A percentile compares a stretch with the other conserved stretches of the same genome.
Conservation (phyloP, 2,797 vertebrate species). For the Hoplostethus mediterraneus region DNA sequence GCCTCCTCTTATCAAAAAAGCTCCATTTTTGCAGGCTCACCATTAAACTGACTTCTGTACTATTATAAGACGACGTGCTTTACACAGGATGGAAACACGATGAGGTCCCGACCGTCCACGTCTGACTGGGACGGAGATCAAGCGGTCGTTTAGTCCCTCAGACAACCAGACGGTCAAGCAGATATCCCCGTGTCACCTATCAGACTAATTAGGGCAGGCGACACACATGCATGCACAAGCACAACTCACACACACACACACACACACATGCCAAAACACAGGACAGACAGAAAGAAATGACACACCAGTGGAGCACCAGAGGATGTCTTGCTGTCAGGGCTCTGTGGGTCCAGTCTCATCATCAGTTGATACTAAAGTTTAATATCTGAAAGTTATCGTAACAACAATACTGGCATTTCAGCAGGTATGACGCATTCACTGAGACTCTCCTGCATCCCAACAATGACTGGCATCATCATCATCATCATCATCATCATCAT, state of each 20-base stretch:
- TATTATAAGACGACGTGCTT: too few species aligned
- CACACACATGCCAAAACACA: not conserved
- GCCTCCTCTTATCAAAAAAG: constrained; percentile 34
- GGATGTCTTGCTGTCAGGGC: not conserved
- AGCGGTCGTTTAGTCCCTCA: constrained; percentile 26
- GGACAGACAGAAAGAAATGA: not conserved
- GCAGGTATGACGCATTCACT: not conserved
- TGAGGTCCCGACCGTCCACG: constrained; percentile 48
- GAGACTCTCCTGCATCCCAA: constrained; percentile 10
- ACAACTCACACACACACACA: not conserved
- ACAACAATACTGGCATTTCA: too few species aligned
- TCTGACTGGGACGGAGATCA: constrained; percentile 45
- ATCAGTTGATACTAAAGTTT: not conserved
- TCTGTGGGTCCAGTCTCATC: not conserved
- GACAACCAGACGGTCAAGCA: constrained; percentile 18
- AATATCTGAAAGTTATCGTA: too few species aligned
- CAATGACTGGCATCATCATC: not conserved
- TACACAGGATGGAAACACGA: not conserved
- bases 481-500: too few species aligned
- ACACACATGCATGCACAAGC: not conserved
- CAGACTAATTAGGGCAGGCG: constrained; percentile 42
- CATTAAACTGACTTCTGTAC: not conserved
- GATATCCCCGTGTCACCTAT: constrained; percentile 33
- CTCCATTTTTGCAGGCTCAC: constrained; percentile 30
- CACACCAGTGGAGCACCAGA: not conserved